Base-by-base conservation (phyloP, 2,797 vertebrate species). In the Pygocentrus nattereri region DNA sequence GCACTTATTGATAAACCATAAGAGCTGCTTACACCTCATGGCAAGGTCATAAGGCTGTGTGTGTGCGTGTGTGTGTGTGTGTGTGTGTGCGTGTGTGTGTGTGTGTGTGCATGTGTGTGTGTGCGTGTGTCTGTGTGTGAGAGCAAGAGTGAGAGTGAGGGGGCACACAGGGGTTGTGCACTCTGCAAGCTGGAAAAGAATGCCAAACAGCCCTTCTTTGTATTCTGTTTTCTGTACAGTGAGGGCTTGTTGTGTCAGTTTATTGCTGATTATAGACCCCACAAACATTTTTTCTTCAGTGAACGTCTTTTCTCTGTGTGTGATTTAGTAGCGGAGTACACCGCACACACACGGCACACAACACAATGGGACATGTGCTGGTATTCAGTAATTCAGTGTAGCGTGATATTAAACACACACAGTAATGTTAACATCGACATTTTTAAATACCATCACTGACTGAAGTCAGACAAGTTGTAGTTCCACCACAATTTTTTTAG, bases 251-350 rank as follows among this genome's bases (percentile, higher is more conserved):
- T 16, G 12, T 58, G 64, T 27, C 49, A 76, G 52, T 77, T 50
- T 64, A 74, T 80, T 76, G 58, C 72, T 82, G 44, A 77, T 74
- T 82, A 76, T 56, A 71, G 58, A 54, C 62, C 31, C 23, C 50
- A 23, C 38, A 23, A 58, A 58, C 10, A 58, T 44, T 44, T 44
- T 44, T 54, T 54, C 50, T 19, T 21, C 18, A 5, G 50, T 54
- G 50, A 54, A 19, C 19, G 19, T 52, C 50, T 52, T 52, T 18
- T 19, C 47, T 41, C 41, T 41, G 8, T 1, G 41, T 41, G 41
- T 5, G 41, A 10, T 7, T 2, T 6, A 34, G 34, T 3, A 34
- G 34, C 34, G 34, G 6, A 34, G 34, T 34, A 34, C 34, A 34
- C 34, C n/a, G n/a, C n/a, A n/a, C n/a, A n/a, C n/a, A n/a, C n/a